A percentile compares a stretch with the other conserved stretches of the same genome.
phyloP scores from a whole-genome alignment of 2,797 vertebrate species.

The Tokudaia tokunoshimensis region DNA sequence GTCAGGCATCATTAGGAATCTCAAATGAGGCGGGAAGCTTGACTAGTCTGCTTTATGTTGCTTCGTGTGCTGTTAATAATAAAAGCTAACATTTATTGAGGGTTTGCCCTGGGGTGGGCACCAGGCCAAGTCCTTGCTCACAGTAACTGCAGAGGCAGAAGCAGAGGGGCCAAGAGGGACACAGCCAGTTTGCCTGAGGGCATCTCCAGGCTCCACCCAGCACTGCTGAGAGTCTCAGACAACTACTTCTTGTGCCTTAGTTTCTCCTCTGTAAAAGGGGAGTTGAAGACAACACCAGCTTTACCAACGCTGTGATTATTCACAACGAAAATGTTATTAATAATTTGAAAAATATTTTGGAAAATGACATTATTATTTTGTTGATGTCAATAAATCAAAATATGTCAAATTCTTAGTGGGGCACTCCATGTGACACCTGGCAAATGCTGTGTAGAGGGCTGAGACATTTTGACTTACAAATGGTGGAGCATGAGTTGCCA shows the following conservation, averaged over 20 bases:
- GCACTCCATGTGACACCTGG: not conserved
- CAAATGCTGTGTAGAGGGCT: not conserved
- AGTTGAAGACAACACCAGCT: not conserved
- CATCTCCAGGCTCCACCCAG: not conserved
- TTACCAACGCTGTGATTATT: not conserved
- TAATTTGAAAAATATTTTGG: not conserved
- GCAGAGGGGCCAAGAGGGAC: not conserved
- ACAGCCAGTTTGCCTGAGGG: not conserved
- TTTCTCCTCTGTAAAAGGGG: constrained; percentile 29
- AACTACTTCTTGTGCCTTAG: not conserved
- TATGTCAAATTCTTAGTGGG: not conserved
- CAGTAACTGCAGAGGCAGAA: not conserved
- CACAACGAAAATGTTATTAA: not conserved
- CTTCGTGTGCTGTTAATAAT: constrained; percentile 68
- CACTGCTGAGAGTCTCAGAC: not conserved
- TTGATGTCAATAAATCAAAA: not conserved
- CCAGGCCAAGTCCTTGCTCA: not conserved
- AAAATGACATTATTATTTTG: not conserved
- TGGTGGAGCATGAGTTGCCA: not conserved
- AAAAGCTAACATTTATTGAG: constrained; percentile 72
- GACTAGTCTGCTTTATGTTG: constrained; percentile 2
- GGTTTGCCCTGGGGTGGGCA: not conserved
- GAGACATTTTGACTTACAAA: not conserved
- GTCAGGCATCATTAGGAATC: constrained; percentile 57
- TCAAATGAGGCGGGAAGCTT: constrained; percentile 1